Evolutionary conservation across 2,888 invertebrate species (phyloP).

Genomic region (Heteromurus nitidus): DNA sequence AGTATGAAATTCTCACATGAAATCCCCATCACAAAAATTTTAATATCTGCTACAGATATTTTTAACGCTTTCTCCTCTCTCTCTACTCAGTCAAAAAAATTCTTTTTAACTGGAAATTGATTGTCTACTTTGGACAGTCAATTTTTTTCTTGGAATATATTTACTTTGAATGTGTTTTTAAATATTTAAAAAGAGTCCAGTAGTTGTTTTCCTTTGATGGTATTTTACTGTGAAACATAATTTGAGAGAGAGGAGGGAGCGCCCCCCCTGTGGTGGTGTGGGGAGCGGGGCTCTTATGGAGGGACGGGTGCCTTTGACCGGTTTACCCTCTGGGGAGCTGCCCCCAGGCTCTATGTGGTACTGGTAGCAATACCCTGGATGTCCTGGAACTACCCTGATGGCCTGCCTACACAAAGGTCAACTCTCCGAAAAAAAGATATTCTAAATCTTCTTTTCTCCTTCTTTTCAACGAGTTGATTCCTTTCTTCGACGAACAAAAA

Average conservation of each 20-base stretch:
- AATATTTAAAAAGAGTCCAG: background rate
- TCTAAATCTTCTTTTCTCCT: conserved; percentile 34
- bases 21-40: conserved; percentile 46
- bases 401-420: conserved; percentile 73
- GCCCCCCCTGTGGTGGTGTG: conserved; percentile 69
- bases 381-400: conserved; percentile 71
- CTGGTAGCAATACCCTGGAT: conserved; percentile 58
- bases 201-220: too few species aligned
- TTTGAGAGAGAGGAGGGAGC: conserved; percentile 60
- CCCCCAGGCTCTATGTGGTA: conserved; percentile 70
- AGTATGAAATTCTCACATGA: conserved; percentile 51
- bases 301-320: conserved; percentile 71
- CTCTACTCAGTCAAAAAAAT: too few species aligned
- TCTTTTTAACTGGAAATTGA: too few species aligned
- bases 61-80: conserved; percentile 55
- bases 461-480: conserved; percentile 33
- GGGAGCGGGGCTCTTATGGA: conserved; percentile 70
- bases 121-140: too few species aligned
- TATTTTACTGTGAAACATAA: background rate
- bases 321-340: conserved; percentile 68
- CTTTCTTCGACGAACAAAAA: conserved; percentile 10
- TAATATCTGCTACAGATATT: conserved; percentile 63
- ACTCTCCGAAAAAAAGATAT: conserved; percentile 56
- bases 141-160: conserved; percentile 7
- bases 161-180: conserved; percentile 1